These are phyloP conservation scores for Crotalus viridis DNA, from an alignment of 2,113 vertebrate species.

Conservation along the genomic window DNA sequence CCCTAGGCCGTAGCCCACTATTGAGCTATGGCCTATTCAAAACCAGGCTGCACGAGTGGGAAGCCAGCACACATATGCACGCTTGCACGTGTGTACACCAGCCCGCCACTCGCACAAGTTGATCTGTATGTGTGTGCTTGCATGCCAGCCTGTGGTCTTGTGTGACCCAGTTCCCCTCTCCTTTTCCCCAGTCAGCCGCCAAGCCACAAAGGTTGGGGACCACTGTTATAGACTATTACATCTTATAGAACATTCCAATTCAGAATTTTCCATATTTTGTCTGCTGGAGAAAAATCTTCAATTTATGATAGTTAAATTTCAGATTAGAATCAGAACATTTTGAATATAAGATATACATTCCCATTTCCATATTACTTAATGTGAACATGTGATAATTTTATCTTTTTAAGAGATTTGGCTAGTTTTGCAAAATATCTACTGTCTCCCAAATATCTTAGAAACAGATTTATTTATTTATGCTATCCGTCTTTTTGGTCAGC, in stretches of 20 bases:
- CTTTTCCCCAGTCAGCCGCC: too few relatives aligned
- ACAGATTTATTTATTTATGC: background rate
- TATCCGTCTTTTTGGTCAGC: background rate
- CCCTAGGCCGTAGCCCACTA: background rate
- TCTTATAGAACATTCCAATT: background rate
- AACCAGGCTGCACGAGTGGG: background rate
- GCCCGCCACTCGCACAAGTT: background rate
- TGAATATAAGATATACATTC: background rate
- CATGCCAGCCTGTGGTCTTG: too few relatives aligned
- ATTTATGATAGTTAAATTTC: background rate
- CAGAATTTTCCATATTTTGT: background rate
- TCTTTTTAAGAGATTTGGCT: background rate
- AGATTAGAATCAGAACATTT: background rate
- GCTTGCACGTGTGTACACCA: background rate
- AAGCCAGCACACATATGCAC: background rate
- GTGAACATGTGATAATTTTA: background rate
- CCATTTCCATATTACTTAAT: background rate
- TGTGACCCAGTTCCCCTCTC: too few relatives aligned
- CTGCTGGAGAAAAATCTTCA: background rate
- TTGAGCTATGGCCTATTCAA: rapidly evolving
- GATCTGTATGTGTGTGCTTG: too few relatives aligned
- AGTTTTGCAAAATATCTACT: background rate
- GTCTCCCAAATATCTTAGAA: background rate
- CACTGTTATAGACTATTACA: background rate
- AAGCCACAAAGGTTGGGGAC: too few relatives aligned